Conservation (phyloP, 2,113 vertebrate species). For the Brachyhypopomus occidentalis region DNA sequence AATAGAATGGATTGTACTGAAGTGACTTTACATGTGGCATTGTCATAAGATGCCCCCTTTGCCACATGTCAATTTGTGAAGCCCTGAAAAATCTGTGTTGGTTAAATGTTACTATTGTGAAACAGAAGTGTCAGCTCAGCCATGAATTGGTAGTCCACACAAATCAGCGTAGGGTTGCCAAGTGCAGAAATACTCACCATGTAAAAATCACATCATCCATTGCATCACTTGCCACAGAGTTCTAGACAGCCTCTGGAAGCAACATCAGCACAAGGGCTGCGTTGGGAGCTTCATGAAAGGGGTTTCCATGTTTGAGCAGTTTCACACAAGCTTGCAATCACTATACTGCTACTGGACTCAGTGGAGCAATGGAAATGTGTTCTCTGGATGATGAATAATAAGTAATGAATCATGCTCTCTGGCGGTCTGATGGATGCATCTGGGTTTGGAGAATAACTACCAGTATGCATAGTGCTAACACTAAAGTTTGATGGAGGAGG, state of each 20-base stretch:
- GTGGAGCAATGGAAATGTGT: no score
- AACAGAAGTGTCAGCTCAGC: slow-evolving; percentile 1
- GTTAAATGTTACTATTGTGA: background rate
- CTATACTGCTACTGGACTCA: background rate
- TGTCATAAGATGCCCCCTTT: background rate
- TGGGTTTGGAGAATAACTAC: no score
- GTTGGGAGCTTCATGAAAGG: slow-evolving; percentile 2
- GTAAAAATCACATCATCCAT: background rate
- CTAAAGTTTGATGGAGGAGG: no score
- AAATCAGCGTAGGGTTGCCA: background rate
- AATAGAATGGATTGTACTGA: background rate
- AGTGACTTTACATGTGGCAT: background rate
- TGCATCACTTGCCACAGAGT: slow-evolving; percentile 8
- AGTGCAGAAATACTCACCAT: no score
- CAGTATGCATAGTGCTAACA: no score
- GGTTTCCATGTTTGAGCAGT: background rate
- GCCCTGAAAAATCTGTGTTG: background rate
- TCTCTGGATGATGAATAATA: no score
- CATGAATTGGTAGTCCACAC: background rate
- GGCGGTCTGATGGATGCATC: no score
- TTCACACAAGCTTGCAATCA: slow-evolving; percentile 3
- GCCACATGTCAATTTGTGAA: background rate
- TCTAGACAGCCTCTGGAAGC: background rate
- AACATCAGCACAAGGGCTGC: background rate
- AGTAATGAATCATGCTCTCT: no score